Evolutionary conservation across 1,140 invertebrate species (phyloP).

Genomic region (Mamestra configurata): DNA sequence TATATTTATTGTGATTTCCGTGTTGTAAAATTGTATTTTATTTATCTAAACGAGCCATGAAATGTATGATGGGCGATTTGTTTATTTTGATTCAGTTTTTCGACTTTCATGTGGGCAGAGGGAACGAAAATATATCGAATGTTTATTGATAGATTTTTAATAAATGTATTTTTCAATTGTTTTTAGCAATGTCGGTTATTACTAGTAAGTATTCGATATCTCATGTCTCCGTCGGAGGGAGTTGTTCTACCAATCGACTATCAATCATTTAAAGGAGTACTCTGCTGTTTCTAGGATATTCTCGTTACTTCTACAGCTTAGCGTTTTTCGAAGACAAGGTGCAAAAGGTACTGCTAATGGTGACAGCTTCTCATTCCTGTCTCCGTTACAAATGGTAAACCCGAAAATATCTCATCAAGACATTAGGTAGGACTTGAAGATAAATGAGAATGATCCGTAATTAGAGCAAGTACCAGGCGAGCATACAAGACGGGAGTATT

Average conservation of each 20-base stretch:
- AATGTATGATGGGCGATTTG: constrained; percentile 41
- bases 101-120: constrained; percentile 34
- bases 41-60: constrained; percentile 46
- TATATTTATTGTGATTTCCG: constrained; percentile 53
- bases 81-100: constrained; percentile 48
- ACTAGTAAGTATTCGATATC: not conserved
- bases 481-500: constrained; percentile 58
- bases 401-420: constrained; percentile 1
- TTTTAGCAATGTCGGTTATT: not conserved
- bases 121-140: constrained; percentile 32
- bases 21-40: constrained; percentile 46
- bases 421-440: constrained; percentile 19
- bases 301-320: not conserved
- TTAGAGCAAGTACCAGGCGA: constrained; percentile 60
- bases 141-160: constrained; percentile 38
- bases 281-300: not conserved
- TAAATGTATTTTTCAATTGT: constrained; percentile 23
- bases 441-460: constrained; percentile 50
- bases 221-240: not conserved
- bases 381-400: not conserved
- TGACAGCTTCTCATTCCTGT: not conserved
- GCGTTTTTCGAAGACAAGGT: not conserved
- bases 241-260: not conserved
- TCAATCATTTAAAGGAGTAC: not conserved
- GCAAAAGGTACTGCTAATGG: too few relatives aligned